Conservation (phyloP, 2,888 invertebrate genomes). For the Augochlorella aurata region DNA sequence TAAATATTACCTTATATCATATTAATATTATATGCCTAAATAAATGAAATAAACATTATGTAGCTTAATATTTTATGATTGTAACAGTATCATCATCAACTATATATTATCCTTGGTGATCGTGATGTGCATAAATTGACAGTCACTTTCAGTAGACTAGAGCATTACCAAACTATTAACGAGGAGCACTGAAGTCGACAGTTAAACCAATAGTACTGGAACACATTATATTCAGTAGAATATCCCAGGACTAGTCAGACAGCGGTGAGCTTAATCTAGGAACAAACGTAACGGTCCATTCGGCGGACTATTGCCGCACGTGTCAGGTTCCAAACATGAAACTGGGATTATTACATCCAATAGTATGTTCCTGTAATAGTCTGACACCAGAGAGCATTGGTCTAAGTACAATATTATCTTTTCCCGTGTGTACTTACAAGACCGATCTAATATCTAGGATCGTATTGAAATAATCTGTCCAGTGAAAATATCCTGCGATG, state of each 20-base stretch:
- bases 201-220: not conserved
- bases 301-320: not conserved
- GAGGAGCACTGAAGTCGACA: not conserved
- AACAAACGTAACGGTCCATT: not conserved
- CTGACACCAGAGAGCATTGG: not conserved
- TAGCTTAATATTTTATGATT: not conserved
- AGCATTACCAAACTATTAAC: not conserved
- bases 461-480: not conserved
- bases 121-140: not conserved
- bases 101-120: not conserved
- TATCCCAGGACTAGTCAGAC: not conserved
- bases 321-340: not conserved
- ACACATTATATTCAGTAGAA: conserved; percentile 7
- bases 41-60: not conserved
- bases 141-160: not conserved
- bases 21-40: not conserved
- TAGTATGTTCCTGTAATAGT: not conserved
- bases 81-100: not conserved
- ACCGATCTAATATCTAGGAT: not conserved
- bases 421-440: not conserved
- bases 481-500: not conserved
- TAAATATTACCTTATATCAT: too few species aligned
- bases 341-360: not conserved
- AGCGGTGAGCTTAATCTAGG: not conserved
- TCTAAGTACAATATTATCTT: not conserved